Base-by-base conservation (phyloP, 2,113 vertebrate species). In the Grallaria varia region DNA sequence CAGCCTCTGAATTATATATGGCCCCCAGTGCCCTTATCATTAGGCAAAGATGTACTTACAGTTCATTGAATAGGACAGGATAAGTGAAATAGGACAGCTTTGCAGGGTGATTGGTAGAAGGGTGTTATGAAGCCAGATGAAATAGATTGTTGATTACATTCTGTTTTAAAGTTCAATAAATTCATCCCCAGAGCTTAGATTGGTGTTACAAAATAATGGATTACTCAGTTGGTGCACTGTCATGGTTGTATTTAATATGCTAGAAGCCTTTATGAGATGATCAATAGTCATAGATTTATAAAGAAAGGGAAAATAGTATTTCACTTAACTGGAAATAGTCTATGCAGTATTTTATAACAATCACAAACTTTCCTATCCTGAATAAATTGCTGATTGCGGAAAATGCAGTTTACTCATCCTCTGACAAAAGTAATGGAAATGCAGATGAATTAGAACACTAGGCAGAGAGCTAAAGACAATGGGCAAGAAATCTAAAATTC, bases 1-100 rank as follows among this genome's bases (percentile, higher is more conserved):
- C 75, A 96, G 55, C 47, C 37, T 89, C 86, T 96, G 96, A 96
- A 96, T 97, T 92, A 97, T 96, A 97, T 87, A 96, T 96, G 80
- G 71, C 90, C 86, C 89, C 76, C 40, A 92, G 90, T 87, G 87
- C 68, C 91, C 90, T 95, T 79, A 91, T 90, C 84, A 84, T 95
- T 90, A 87, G 49, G 92, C 68, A 95, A 89, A 90, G 95, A 89
- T 81, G 76, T 94, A 88, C 87, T 96, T 94, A 96, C 63, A 90
- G 89, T 84, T 95, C 94, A 95, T 82, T 93, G 93, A 97, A 86
- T 84, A 82, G 88, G 84, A 95, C 89, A 87, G 89, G 81, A 49
- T 90, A 93, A 97, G 91, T 91, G 82, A 93, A 94, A 91, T 33
- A 92, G 75, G 79, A 62, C 77, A 84, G 81, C 49, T 72, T 89